Evolutionary conservation across 64 coral and sea anemone genomes (phyloP), one percentile per base, ranked within the genome.

Genomic region (Pocillopora verrucosa): DNA sequence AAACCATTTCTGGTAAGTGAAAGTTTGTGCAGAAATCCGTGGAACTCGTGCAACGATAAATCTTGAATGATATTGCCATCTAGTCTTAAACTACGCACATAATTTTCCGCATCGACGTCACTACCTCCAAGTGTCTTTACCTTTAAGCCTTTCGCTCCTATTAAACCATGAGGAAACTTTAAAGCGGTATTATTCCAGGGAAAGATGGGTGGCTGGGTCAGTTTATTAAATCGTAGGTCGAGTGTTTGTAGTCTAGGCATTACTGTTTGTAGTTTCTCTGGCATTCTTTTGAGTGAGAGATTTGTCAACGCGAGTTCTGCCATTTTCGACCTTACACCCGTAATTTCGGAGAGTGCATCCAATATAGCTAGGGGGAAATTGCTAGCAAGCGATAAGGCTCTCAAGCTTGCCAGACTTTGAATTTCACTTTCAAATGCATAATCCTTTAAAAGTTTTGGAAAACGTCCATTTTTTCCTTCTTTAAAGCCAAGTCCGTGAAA

Each of bases 161-260:
- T 74, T 20, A 96, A 73, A 61, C 78, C 92, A 64, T 80, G 30
- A 0, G 94, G 94, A 73, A 96, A 90, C 37, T 70, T 1, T 15
- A 95, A 36, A 0, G n/a, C 51, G 4, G 36, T 56, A 11, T 82
- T 59, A 73, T 72, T 34, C 90, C 94, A 96, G 13, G 94, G 94
- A 80, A 96, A 96, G 1, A 58, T 64, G 17, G 94, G 94, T 67
- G 91, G 91, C 36, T 25, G 51, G 38, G 36, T 64, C 58, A 96
- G 59, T 12, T 80, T 76, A 67, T 89, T 93, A 60, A 65, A 1
- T 12, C 22, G 34, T 14, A 96, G 15, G 16, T 93, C 14, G 58
- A 96, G 86, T 15, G 80, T 69, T 60, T 96, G 94, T 61, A 96
- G 83, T 20, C 57, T 12, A 0, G 94, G 94, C 87, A 96, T 92